Percentiles rank a stretch among this genome's conserved stretches.
phyloP scores from a whole-genome alignment of 2,888 invertebrate species.

The Abrostola tripartita region DNA sequence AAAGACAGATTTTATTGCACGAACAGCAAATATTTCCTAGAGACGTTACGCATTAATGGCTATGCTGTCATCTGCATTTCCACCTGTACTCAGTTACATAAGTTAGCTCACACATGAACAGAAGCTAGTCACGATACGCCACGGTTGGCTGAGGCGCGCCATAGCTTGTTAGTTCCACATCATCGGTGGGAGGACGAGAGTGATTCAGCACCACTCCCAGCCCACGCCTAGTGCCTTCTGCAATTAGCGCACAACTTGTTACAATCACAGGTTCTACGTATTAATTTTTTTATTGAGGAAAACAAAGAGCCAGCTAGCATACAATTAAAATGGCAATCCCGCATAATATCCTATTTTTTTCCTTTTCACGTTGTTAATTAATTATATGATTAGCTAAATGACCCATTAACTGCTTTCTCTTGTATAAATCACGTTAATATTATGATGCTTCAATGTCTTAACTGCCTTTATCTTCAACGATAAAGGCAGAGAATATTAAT shows the following conservation, averaged over 20 bases:
- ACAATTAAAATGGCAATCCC: not conserved
- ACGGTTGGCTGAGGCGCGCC: slow-evolving; percentile 69
- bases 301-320: not conserved
- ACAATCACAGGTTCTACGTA: slow-evolving; percentile 27
- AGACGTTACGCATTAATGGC: slow-evolving; percentile 40
- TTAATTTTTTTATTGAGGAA: not conserved
- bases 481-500: no score
- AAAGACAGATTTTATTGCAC: slow-evolving; percentile 19
- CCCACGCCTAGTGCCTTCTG: slow-evolving; percentile 55
- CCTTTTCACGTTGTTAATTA: no score
- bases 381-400: no score
- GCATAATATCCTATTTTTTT: not conserved
- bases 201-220: slow-evolving; percentile 75
- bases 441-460: no score
- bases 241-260: slow-evolving; percentile 51
- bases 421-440: no score
- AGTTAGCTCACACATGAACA: slow-evolving; percentile 52
- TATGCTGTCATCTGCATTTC: slow-evolving; percentile 47
- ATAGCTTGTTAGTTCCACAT: slow-evolving; percentile 73
- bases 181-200: slow-evolving; percentile 77
- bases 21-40: slow-evolving; percentile 17
- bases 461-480: no score
- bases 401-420: no score
- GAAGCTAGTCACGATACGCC: slow-evolving; percentile 74
- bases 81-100: slow-evolving; percentile 54